Conservation (phyloP, 2,113 vertebrate genomes). For the Cyphomyrus discorhynchus region DNA sequence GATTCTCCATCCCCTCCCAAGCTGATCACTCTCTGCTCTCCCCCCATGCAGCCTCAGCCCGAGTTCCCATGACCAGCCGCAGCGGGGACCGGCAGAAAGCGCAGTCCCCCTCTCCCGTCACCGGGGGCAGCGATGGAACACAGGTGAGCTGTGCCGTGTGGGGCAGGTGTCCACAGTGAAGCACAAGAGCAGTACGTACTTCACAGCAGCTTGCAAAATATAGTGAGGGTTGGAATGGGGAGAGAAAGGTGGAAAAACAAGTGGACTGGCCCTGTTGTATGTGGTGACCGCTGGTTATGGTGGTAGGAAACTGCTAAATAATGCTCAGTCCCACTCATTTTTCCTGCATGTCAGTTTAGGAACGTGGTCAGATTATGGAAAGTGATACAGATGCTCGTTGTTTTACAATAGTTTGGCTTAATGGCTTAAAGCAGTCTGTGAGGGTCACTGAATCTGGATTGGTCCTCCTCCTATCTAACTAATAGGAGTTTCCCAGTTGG, state of each 20-base stretch:
- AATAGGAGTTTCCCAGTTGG: too few relatives aligned
- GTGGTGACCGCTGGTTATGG: not conserved
- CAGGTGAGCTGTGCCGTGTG: conserved; percentile 52
- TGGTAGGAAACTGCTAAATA: not conserved
- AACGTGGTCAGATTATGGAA: not conserved
- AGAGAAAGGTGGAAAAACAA: not conserved
- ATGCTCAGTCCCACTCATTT: too few relatives aligned
- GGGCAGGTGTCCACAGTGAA: not conserved
- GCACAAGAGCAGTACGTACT: not conserved
- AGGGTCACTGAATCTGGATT: too few relatives aligned
- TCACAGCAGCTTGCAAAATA: not conserved
- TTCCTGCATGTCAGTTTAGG: not conserved
- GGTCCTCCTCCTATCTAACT: too few relatives aligned
- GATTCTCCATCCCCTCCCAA: conserved; percentile 81
- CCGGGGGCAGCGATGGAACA: conserved; percentile 51
- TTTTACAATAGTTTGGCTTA: not conserved
- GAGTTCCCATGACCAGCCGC: conserved; percentile 69
- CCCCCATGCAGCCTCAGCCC: conserved; percentile 30
- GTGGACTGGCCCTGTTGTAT: not conserved
- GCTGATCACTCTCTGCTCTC: conserved; percentile 47
- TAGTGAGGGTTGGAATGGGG: not conserved
- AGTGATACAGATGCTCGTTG: not conserved
- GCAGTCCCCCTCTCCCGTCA: conserved; percentile 49
- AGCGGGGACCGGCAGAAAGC: conserved; percentile 77
- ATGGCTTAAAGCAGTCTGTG: too few relatives aligned